phyloP scores from a whole-genome alignment of 2,113 vertebrate genomes.

The Takifugu bimaculatus region DNA sequence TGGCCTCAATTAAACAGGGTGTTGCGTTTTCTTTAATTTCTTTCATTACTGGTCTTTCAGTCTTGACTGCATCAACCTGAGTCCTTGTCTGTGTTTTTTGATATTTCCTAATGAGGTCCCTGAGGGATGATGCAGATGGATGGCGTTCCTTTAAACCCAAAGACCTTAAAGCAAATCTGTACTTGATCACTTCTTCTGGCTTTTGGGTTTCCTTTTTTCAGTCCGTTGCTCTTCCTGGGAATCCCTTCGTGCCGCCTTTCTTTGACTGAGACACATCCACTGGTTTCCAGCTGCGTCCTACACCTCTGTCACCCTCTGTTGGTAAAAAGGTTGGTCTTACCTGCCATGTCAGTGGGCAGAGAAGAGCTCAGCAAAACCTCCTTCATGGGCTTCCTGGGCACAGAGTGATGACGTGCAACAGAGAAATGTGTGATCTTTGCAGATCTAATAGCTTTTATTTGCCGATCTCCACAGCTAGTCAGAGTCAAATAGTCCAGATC shows the following conservation, averaged over 20 bases:
- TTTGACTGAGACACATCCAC: too few relatives aligned
- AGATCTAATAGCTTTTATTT: not conserved
- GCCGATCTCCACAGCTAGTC: not conserved
- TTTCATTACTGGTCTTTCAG: too few relatives aligned
- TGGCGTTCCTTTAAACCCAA: slow-evolving; percentile 32
- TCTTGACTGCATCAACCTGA: slow-evolving; percentile 26
- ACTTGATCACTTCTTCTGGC: slow-evolving; percentile 12
- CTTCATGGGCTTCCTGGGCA: slow-evolving; percentile 33
- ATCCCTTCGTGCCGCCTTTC: too few relatives aligned
- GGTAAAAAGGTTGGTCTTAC: too few relatives aligned
- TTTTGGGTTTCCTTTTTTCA: slow-evolving; percentile 2
- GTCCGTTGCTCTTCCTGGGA: too few relatives aligned
- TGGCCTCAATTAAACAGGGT: not conserved
- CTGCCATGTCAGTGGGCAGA: slow-evolving; percentile 15
- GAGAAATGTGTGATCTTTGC: not conserved
- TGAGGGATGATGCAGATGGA: slow-evolving; percentile 39
- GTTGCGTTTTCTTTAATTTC: too few relatives aligned
- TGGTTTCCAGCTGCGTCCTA: too few relatives aligned
- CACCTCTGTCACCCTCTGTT: too few relatives aligned
- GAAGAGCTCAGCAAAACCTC: slow-evolving; percentile 51
- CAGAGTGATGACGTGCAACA: slow-evolving; percentile 51
- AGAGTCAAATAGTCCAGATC: not conserved
- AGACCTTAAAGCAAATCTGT: slow-evolving; percentile 27
- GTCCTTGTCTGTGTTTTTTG: slow-evolving; percentile 34
- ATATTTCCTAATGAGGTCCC: slow-evolving; percentile 52